A percentile compares a stretch with the other conserved stretches of the same genome.
These are phyloP conservation scores for Mesitornis unicolor DNA, from an alignment of 2,113 vertebrate species.

Conservation along the genomic window DNA sequence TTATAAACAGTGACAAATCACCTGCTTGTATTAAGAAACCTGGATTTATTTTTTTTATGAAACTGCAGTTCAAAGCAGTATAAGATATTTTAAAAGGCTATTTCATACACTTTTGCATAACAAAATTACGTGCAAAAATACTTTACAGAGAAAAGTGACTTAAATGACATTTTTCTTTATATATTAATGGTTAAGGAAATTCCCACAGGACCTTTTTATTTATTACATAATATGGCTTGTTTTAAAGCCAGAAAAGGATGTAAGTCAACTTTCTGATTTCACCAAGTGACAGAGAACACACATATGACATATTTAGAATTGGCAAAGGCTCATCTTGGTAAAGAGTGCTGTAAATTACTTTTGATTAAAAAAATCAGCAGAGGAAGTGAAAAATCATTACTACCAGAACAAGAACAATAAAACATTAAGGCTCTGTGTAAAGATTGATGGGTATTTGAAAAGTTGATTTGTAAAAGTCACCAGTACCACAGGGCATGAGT, in stretches of 20 bases:
- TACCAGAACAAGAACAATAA: slow-evolving; percentile 33
- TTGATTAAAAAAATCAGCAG: slow-evolving; percentile 32
- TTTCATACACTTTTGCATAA: neutral
- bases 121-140: neutral
- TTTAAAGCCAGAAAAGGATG: neutral
- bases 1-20: neutral
- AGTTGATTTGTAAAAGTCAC: slow-evolving; percentile 44
- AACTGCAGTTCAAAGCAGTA: neutral
- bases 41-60: neutral
- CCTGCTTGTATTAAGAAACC: neutral
- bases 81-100: neutral
- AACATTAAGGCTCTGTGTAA: slow-evolving; percentile 19
- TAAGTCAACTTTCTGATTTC: neutral
- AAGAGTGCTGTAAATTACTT: slow-evolving; percentile 35
- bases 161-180: neutral
- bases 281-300: neutral
- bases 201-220: neutral
- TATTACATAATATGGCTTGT: neutral
- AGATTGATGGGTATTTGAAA: slow-evolving; percentile 29
- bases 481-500: slow-evolving; percentile 35
- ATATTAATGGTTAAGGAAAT: neutral
- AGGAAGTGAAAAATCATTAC: slow-evolving; percentile 51
- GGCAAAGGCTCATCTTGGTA: neutral
- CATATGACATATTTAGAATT: slow-evolving; percentile 10
- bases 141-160: neutral